phyloP scores from a whole-genome alignment of 53 echinoderm and acorn worm species.

The Echinarachnius parma region DNA sequence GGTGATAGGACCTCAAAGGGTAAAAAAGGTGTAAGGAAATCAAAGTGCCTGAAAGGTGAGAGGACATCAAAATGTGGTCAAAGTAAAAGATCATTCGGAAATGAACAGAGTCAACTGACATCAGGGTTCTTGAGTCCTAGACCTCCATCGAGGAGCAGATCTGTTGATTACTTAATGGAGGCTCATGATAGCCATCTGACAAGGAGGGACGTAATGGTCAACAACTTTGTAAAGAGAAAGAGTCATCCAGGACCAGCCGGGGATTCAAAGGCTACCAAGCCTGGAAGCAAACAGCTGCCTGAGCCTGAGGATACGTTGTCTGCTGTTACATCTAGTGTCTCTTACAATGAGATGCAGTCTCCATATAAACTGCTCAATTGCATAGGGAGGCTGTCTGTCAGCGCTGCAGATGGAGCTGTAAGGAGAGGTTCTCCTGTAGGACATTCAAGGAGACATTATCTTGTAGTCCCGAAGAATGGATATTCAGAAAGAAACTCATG shows the following conservation, averaged over 20 bases:
- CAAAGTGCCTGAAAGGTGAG: too few species aligned
- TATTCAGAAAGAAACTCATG: too few species aligned
- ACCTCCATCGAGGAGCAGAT: conserved; percentile 3
- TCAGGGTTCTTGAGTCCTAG: too few species aligned
- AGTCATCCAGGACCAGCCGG: too few species aligned
- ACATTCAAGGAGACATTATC: background rate
- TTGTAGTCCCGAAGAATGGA: conserved; percentile 18
- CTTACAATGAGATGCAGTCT: conserved; percentile 33
- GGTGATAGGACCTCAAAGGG: too few species aligned
- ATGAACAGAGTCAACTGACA: too few species aligned
- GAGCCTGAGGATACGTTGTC: background rate
- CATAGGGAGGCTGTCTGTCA: conserved; percentile 20
- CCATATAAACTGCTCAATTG: conserved; percentile 31
- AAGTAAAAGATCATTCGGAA: too few species aligned
- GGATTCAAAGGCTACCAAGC: background rate
- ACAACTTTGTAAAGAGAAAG: conserved; percentile 16
- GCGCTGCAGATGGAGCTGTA: background rate
- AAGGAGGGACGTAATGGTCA: conserved; percentile 13
- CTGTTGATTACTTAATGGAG: background rate
- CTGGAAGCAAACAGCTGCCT: background rate
- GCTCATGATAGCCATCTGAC: background rate
- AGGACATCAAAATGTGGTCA: too few species aligned
- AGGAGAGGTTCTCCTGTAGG: background rate
- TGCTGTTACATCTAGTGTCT: background rate
- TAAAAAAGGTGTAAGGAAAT: too few species aligned